A percentile compares a stretch with the other conserved stretches of the same genome.
Conservation (phyloP, 2,888 invertebrate species). For the Xestia c-nigrum region DNA sequence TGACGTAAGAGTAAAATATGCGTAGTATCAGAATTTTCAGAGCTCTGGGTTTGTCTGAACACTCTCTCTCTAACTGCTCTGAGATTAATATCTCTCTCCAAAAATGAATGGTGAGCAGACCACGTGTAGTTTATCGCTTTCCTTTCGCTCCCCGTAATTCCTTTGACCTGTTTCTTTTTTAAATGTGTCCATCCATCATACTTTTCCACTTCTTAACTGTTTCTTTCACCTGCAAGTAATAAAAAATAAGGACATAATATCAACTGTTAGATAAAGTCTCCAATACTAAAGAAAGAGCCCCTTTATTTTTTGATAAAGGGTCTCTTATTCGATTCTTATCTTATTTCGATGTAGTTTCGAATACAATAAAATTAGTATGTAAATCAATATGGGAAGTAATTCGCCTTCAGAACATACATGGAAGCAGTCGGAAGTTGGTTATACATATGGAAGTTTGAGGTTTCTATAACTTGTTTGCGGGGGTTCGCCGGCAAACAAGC, state of each 20-base stretch:
- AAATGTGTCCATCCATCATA: background rate
- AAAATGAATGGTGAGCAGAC: background rate
- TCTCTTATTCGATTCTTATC: background rate
- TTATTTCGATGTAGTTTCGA: background rate
- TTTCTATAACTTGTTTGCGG: too few relatives aligned
- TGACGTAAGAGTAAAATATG: background rate
- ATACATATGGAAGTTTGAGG: background rate
- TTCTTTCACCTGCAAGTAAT: constrained; percentile 12
- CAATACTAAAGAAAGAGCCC: background rate
- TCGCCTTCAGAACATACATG: background rate
- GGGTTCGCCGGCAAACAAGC: too few relatives aligned
- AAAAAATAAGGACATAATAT: constrained; percentile 13
- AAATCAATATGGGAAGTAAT: background rate
- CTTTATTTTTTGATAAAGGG: too few relatives aligned
- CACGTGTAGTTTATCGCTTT: background rate
- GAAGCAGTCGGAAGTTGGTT: background rate
- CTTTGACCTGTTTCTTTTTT: background rate
- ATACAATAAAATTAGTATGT: background rate
- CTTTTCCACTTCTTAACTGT: background rate
- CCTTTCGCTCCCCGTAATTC: background rate
- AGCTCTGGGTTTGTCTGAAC: background rate
- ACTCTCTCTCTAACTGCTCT: background rate
- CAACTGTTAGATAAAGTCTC: background rate
- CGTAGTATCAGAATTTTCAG: background rate
- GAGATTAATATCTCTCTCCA: background rate